Percentiles rank a stretch among this genome's conserved stretches.
These are phyloP conservation scores for Rhizomys pruinosus DNA, from an alignment of 2,113 vertebrate species.

Conservation along the genomic window DNA sequence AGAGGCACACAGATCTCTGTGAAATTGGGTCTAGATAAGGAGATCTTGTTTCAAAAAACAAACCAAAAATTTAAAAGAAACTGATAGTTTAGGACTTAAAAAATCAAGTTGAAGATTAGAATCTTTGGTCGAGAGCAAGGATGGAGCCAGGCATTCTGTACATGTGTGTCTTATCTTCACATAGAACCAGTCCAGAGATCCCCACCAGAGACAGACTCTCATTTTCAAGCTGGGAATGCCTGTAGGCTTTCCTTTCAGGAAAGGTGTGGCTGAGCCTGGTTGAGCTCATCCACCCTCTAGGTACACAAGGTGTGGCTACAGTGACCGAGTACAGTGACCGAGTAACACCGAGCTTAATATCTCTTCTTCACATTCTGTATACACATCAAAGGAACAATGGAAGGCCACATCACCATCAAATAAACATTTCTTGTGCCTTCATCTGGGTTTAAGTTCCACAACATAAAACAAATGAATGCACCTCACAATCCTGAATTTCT, in stretches of 20 bases:
- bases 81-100: background rate
- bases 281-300: background rate
- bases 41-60: background rate
- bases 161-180: background rate
- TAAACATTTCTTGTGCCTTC: conserved; percentile 4
- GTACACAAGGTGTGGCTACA: too few species aligned
- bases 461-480: background rate
- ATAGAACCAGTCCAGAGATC: background rate
- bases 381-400: background rate
- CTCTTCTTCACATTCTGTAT: background rate
- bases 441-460: background rate
- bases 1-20: too few species aligned
- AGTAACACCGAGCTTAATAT: background rate
- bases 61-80: too few species aligned
- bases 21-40: too few species aligned
- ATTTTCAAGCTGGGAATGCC: too few species aligned
- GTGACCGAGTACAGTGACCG: too few species aligned
- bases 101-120: background rate
- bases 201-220: background rate
- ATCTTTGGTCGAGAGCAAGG: too few species aligned
- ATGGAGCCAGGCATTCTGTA: background rate
- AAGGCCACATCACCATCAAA: background rate
- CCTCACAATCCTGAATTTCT: conserved; percentile 14
- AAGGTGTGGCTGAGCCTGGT: background rate
- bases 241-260: too few species aligned